Conservation (phyloP, 2,888 invertebrate genomes). For the Odontocerum albicorne region DNA sequence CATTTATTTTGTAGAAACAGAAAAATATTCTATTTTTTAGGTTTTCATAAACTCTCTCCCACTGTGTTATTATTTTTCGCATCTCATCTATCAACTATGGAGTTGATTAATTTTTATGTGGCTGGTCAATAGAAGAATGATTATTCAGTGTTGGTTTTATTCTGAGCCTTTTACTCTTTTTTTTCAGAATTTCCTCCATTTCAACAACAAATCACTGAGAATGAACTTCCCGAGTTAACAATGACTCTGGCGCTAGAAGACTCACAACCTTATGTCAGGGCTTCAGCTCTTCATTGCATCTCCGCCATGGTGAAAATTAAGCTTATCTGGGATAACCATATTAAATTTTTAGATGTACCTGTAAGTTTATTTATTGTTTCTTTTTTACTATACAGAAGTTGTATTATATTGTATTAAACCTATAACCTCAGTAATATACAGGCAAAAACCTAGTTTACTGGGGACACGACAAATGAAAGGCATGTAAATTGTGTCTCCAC, state of each 20-base stretch:
- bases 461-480: too few species aligned
- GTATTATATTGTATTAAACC: too few species aligned
- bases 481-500: too few species aligned
- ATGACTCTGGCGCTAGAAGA: constrained; percentile 68
- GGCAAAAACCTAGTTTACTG: too few species aligned
- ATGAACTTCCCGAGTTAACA: constrained; percentile 65
- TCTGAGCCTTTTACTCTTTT: background rate
- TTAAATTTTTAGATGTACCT: constrained; percentile 61
- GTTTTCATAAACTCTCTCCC: too few species aligned
- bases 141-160: background rate
- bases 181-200: constrained; percentile 74
- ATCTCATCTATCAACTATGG: background rate
- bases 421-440: too few species aligned
- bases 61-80: too few species aligned
- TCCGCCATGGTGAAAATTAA: constrained; percentile 66
- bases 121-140: too few species aligned
- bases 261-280: constrained; percentile 73
- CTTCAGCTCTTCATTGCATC: constrained; percentile 73
- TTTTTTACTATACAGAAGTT: too few species aligned
- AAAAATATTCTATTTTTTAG: too few species aligned
- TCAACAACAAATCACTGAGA: constrained; percentile 67
- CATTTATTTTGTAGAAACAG: too few species aligned
- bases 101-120: constrained; percentile 1
- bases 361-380: constrained; percentile 48
- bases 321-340: constrained; percentile 66